Percentiles rank a stretch among this genome's conserved stretches.
phyloP scores from a whole-genome alignment of 2,797 vertebrate genomes.

The Gymnodraco acuticeps region DNA sequence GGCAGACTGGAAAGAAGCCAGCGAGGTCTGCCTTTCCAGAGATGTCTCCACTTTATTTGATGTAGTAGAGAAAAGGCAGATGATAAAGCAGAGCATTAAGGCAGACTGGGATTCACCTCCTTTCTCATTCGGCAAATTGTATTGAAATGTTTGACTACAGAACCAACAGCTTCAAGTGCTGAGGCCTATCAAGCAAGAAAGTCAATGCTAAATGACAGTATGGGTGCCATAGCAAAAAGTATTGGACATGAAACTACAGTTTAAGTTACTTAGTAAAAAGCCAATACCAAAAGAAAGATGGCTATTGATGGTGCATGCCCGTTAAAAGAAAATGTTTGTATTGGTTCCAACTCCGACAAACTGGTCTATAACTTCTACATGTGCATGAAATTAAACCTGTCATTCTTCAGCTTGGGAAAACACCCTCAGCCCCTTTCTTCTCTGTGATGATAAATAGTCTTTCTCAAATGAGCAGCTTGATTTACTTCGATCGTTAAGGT shows the following conservation, averaged over 20 bases:
- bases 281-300: no score
- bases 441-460: constrained; percentile 3
- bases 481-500: constrained; percentile 28
- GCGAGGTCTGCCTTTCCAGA: neutral
- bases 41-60: neutral
- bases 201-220: neutral
- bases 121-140: neutral
- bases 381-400: neutral
- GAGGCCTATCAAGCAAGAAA: no score
- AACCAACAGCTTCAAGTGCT: neutral
- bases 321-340: no score
- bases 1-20: constrained; percentile 3
- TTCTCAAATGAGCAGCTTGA: constrained; percentile 24
- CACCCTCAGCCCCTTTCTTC: neutral
- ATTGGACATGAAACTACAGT: neutral
- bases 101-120: neutral
- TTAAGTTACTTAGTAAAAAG: neutral
- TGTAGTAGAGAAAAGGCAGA: neutral
- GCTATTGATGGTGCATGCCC: no score
- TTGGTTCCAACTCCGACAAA: no score
- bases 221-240: neutral
- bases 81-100: neutral
- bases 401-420: neutral
- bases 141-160: neutral
- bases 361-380: neutral